These are phyloP conservation scores for Malacoraja senta DNA, from an alignment of 2,797 vertebrate genomes.

Conservation along the genomic window DNA sequence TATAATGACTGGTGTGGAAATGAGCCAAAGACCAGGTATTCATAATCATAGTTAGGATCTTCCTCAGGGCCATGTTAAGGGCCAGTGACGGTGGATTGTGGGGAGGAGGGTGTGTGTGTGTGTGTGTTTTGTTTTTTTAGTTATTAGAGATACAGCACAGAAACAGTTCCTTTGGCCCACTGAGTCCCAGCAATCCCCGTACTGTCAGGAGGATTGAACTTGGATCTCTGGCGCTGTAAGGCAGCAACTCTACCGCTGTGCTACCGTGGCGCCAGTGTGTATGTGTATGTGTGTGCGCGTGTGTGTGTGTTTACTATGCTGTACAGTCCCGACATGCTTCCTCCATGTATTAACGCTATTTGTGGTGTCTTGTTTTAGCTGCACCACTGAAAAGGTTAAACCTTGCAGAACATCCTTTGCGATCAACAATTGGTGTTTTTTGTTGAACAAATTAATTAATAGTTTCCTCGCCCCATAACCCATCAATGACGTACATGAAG, in stretches of 20 bases:
- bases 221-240: no score
- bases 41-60: no score
- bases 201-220: no score
- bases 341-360: background rate
- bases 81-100: background rate
- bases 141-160: no score
- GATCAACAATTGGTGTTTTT: background rate
- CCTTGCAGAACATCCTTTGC: background rate
- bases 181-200: no score
- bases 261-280: no score
- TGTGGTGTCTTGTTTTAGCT: background rate
- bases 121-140: no score
- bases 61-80: no score
- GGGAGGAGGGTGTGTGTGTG: background rate
- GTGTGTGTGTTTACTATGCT: background rate
- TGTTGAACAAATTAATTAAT: conserved; percentile 33
- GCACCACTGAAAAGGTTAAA: background rate
- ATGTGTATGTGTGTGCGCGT: no score
- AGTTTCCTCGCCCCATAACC: background rate
- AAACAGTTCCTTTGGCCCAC: no score
- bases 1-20: background rate
- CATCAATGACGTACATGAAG: background rate
- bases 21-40: background rate
- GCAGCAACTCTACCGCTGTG: no score
- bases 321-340: background rate